Percentiles rank a stretch among this genome's conserved stretches.
Evolutionary conservation across 2,113 vertebrate species (phyloP).

Genomic region (Mandrillus leucophaeus): DNA sequence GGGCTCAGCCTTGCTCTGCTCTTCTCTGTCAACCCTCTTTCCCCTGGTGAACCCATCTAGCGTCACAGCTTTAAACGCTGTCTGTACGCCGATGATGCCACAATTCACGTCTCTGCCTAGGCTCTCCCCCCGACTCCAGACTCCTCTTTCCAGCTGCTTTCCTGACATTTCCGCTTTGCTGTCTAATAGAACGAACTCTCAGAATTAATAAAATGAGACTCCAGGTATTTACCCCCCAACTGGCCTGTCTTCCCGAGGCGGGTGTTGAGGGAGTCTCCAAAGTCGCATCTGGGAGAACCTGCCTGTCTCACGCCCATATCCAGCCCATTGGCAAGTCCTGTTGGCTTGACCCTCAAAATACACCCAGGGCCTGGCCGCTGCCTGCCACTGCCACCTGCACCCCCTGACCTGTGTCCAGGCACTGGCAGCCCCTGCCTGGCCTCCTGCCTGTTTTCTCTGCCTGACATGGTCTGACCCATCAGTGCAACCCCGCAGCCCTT

Average conservation of each 20-base stretch:
- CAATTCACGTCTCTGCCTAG: fast-evolving
- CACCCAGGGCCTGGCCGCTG: fast-evolving
- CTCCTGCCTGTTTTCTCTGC: not conserved
- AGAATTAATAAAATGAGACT: not conserved
- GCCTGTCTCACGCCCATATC: too few relatives aligned
- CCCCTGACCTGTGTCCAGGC: fast-evolving
- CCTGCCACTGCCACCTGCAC: fast-evolving
- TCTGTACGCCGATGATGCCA: fast-evolving
- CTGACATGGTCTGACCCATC: not conserved
- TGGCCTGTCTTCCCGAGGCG: fast-evolving
- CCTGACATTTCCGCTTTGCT: fast-evolving
- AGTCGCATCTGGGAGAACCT: not conserved
- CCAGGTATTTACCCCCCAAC: not conserved
- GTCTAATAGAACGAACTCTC: not conserved
- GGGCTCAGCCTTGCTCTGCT: not conserved
- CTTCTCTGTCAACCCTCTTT: too few relatives aligned
- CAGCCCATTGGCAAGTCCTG: fast-evolving
- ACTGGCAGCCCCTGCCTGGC: fast-evolving
- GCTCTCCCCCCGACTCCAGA: not conserved
- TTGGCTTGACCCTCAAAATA: not conserved
- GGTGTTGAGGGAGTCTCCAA: too few relatives aligned
- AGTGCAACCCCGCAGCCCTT: not conserved
- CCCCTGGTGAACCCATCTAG: not conserved
- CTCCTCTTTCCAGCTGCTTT: not conserved
- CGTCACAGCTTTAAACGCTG: fast-evolving